Percentiles rank a stretch among this genome's conserved stretches.
Evolutionary conservation across 2,113 vertebrate species (phyloP).

Genomic region (Caranx ignobilis): DNA sequence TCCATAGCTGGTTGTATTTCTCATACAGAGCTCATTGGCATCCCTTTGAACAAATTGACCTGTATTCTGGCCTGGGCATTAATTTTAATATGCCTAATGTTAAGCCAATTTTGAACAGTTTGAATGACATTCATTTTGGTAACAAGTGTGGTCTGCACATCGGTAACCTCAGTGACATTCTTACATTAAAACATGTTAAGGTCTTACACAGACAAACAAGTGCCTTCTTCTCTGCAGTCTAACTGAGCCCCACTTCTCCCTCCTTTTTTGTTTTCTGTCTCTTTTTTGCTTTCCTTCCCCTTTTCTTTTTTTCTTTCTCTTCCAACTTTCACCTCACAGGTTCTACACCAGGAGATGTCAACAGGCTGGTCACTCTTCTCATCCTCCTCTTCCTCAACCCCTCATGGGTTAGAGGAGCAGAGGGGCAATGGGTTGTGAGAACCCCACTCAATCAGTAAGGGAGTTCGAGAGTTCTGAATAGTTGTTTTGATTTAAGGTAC

Average conservation of each 20-base stretch:
- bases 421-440: slow-evolving; percentile 85
- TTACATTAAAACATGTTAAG: slow-evolving; percentile 78
- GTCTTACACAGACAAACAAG: slow-evolving; percentile 92
- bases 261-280: slow-evolving; percentile 86
- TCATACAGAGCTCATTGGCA: slow-evolving; percentile 53
- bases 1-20: slow-evolving; percentile 85
- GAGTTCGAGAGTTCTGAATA: slow-evolving; percentile 94
- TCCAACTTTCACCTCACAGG: slow-evolving; percentile 84
- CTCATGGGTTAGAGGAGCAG: slow-evolving; percentile 82
- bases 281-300: slow-evolving; percentile 79
- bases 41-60: background rate
- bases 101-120: slow-evolving; percentile 11
- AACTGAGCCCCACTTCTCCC: slow-evolving; percentile 89
- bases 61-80: background rate
- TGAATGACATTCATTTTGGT: slow-evolving; percentile 30
- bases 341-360: slow-evolving; percentile 75
- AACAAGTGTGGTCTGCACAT: slow-evolving; percentile 82
- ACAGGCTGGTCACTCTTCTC: slow-evolving; percentile 74
- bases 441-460: slow-evolving; percentile 81
- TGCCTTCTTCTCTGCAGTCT: slow-evolving; percentile 86
- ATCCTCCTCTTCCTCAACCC: slow-evolving; percentile 82
- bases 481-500: slow-evolving; percentile 99
- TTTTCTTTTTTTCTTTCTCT: slow-evolving; percentile 72
- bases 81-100: slow-evolving; percentile 17
- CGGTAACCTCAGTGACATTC: slow-evolving; percentile 55